Evolutionary conservation across 2,797 vertebrate genomes (phyloP).

Genomic region (Antennarius maculatus): DNA sequence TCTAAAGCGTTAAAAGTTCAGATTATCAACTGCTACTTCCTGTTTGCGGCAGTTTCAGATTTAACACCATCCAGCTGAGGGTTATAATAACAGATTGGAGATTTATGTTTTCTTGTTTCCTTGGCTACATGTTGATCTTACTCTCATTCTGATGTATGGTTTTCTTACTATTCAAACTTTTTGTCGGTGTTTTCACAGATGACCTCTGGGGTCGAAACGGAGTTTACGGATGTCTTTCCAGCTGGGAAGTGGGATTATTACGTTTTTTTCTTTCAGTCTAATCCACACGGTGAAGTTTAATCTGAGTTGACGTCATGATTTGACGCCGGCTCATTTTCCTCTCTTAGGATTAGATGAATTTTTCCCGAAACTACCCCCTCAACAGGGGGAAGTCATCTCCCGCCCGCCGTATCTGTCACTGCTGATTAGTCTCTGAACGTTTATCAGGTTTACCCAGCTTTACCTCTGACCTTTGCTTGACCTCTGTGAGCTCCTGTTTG

Average conservation of each 20-base stretch:
- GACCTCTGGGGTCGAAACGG: too few relatives aligned
- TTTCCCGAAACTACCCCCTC: neutral
- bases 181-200: too few relatives aligned
- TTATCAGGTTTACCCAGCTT: constrained; percentile 18
- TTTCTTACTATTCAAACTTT: too few relatives aligned
- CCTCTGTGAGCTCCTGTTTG: neutral
- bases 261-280: neutral
- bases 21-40: too few relatives aligned
- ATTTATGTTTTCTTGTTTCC: too few relatives aligned
- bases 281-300: constrained; percentile 9
- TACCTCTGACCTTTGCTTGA: constrained; percentile 45
- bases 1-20: neutral
- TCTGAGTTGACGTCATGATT: neutral
- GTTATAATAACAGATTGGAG: too few relatives aligned
- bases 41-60: too few relatives aligned
- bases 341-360: neutral
- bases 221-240: too few relatives aligned
- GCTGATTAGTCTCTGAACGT: constrained; percentile 2
- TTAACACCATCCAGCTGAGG: too few relatives aligned
- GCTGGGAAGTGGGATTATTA: neutral
- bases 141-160: too few relatives aligned
- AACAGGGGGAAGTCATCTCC: neutral
- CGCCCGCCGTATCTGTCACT: neutral
- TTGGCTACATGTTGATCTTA: too few relatives aligned
- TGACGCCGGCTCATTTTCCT: neutral